These are phyloP conservation scores for Tolypeutes matacus DNA, from an alignment of 2,797 vertebrate genomes.

Conservation along the genomic window DNA sequence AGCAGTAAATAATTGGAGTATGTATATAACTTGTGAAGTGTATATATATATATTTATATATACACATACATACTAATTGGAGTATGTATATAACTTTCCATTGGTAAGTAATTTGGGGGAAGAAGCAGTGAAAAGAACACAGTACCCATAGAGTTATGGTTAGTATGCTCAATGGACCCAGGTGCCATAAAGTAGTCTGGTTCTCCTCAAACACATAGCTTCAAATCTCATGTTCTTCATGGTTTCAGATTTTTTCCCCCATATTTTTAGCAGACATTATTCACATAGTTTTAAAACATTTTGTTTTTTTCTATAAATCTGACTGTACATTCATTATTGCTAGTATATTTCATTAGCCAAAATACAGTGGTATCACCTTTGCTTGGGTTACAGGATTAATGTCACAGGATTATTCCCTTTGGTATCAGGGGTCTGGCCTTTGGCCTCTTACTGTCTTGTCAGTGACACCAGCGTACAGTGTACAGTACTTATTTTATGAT, in stretches of 20 bases:
- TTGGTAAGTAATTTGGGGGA: not conserved
- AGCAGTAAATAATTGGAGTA: slow-evolving; percentile 41
- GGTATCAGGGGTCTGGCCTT: not conserved
- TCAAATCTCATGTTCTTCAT: slow-evolving; percentile 17
- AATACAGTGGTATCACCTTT: not conserved
- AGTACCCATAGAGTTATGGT: not conserved
- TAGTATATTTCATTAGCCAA: not conserved
- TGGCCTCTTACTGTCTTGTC: not conserved
- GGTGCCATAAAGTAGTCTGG: not conserved
- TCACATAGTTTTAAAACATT: not conserved
- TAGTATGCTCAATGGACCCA: not conserved
- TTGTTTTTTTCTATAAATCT: slow-evolving; percentile 8
- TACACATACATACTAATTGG: too few species aligned
- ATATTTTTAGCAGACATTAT: not conserved
- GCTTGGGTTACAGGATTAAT: not conserved
- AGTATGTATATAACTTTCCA: not conserved
- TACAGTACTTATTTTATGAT: not conserved
- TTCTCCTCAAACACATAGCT: not conserved
- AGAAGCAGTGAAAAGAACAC: not conserved
- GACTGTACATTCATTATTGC: not conserved
- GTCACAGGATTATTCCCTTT: not conserved
- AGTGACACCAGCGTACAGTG: not conserved
- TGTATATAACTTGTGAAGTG: not conserved
- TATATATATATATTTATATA: too few species aligned
- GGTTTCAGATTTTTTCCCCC: not conserved